Evolutionary conservation across 1,140 invertebrate species (phyloP), one percentile per base, ranked within the genome.

Genomic region (Ceratina japonica): DNA sequence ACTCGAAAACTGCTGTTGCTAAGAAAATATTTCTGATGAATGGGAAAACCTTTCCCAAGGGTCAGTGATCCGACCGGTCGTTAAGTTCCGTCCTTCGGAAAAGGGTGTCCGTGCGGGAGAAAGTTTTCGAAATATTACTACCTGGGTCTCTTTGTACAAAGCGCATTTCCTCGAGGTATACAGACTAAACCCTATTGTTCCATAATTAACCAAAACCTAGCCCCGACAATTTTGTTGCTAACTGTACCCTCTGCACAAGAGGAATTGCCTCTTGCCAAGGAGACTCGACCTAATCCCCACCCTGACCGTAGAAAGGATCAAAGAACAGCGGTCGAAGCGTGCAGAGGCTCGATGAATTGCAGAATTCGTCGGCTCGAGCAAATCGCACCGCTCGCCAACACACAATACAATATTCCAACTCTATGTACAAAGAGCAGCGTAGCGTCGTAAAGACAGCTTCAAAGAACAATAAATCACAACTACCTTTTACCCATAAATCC

Each of bases 281-380:
- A 16, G 18, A 70, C 24, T 37, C 12, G 52, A 56, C 18, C 24
- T 31, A 37, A 58, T 58, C 51, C 66, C n/a, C 52, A 56, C 52
- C 2, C 0, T 10, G 12, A 10, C 12, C 18, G 2, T 56, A 31
- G 51, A 70, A 70, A 70, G 66, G 51, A 56, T 37, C 51, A 56
- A 70, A 52, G 22, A 52, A 37, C 27, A 70, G 24, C 8, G 22
- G 20, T 72, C 31, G 56, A 44, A 44, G 70, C 31, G n/a, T n/a
- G n/a, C n/a, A n/a, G n/a, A n/a, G n/a, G n/a, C n/a, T n/a, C n/a
- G n/a, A n/a, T n/a, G n/a, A n/a, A n/a, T n/a, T n/a, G n/a, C n/a
- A n/a, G n/a, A n/a, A 44, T 59, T 71, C 31, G 20, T 37, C 27
- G 56, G 18, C 31, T 58, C 0, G 27, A 22, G 3, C 16, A 20